A percentile compares a stretch with the other conserved stretches of the same genome.
These are phyloP conservation scores for Cactoblastis cactorum DNA, from an alignment of 2,888 invertebrate species.

Conservation along the genomic window DNA sequence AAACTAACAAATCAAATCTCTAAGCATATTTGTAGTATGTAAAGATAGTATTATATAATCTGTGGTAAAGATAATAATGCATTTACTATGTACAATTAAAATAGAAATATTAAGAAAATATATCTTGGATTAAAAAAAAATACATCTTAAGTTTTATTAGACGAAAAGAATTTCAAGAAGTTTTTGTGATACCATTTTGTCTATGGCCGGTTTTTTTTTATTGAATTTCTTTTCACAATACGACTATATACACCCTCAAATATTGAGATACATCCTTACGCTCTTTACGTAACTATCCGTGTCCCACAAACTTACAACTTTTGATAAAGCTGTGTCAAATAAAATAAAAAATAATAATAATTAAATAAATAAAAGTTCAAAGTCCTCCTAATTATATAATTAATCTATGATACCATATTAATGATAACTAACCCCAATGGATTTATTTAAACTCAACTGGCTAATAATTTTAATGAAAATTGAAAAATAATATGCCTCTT, in stretches of 20 bases:
- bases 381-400: too few relatives aligned
- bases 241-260: slow-evolving; percentile 47
- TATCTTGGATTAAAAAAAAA: slow-evolving; percentile 13
- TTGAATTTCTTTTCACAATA: slow-evolving; percentile 16
- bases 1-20: background rate
- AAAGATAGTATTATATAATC: too few relatives aligned
- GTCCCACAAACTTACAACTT: background rate
- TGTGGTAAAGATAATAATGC: too few relatives aligned
- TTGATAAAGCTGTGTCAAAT: background rate
- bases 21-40: background rate
- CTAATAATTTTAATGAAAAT: too few relatives aligned
- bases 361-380: too few relatives aligned
- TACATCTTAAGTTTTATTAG: background rate
- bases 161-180: background rate
- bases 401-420: too few relatives aligned
- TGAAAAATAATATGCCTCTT: too few relatives aligned
- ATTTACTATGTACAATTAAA: slow-evolving; percentile 6
- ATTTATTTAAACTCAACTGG: too few relatives aligned
- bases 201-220: slow-evolving; percentile 4
- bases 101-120: slow-evolving; percentile 11
- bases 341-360: background rate
- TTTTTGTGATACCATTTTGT: background rate
- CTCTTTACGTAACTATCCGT: slow-evolving; percentile 25
- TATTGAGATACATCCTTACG: slow-evolving; percentile 61
- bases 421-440: too few relatives aligned